Evolutionary conservation across 2,113 vertebrate species (phyloP).

Genomic region (Neogale vison): DNA sequence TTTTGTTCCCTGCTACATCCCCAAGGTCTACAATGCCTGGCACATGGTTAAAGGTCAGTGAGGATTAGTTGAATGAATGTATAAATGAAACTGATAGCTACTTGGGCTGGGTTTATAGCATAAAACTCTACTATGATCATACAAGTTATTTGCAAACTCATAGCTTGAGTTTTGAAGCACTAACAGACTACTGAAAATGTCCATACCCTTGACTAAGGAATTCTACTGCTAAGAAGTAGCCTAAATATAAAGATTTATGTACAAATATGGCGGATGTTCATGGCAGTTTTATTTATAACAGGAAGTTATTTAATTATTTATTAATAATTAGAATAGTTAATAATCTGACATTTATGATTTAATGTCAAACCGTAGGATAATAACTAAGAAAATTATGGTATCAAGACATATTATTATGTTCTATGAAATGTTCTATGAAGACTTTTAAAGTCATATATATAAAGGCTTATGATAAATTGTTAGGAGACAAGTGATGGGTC

Average conservation of each 20-base stretch:
- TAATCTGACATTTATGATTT: conserved; percentile 37
- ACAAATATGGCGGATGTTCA: not conserved
- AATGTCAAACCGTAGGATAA: not conserved
- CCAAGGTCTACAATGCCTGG: not conserved
- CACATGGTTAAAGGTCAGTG: not conserved
- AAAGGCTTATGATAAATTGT: not conserved
- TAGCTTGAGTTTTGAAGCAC: not conserved
- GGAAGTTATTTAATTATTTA: not conserved
- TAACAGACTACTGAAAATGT: not conserved
- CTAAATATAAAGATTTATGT: not conserved
- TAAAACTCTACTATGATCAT: not conserved
- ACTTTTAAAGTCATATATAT: conserved; percentile 46
- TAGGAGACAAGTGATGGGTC: conserved; percentile 27
- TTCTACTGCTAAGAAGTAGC: not conserved
- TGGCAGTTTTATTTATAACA: not conserved
- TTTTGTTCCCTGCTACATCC: not conserved
- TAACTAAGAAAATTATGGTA: not conserved
- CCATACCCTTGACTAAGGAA: not conserved
- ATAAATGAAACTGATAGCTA: not conserved
- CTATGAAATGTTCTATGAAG: not conserved
- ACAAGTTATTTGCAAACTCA: not conserved
- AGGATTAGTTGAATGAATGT: not conserved
- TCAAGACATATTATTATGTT: not conserved
- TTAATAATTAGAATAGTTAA: not conserved
- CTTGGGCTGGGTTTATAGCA: not conserved